A percentile compares a stretch with the other conserved stretches of the same genome.
Conservation (phyloP, 2,113 vertebrate species). For the Alectura lathami region DNA sequence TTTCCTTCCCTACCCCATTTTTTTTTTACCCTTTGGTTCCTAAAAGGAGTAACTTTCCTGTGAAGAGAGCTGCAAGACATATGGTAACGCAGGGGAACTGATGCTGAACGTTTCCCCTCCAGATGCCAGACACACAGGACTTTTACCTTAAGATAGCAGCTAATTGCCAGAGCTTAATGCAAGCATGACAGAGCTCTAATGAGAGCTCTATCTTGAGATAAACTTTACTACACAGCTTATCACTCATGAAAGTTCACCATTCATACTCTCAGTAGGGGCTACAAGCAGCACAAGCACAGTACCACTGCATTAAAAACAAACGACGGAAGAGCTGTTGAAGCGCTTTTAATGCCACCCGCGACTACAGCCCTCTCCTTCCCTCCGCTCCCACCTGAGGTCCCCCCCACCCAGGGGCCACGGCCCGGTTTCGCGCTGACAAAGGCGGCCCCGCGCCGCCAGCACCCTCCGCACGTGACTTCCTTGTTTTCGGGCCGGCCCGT, state of each 20-base stretch:
- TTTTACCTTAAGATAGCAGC: not conserved
- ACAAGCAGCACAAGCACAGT: rapidly evolving
- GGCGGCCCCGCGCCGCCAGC: too few relatives aligned
- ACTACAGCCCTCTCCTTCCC: not conserved
- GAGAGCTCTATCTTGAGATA: not conserved
- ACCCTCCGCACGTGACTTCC: slow-evolving; percentile 77
- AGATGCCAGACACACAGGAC: not conserved
- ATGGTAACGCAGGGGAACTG: not conserved
- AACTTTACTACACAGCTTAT: not conserved
- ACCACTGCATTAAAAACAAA: not conserved
- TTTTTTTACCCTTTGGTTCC: rapidly evolving
- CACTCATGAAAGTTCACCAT: not conserved
- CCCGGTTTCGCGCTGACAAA: too few relatives aligned
- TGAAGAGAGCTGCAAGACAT: not conserved
- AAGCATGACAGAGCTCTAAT: not conserved
- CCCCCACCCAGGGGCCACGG: too few relatives aligned
- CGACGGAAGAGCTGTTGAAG: rapidly evolving
- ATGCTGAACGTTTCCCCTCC: not conserved
- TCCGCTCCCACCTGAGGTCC: too few relatives aligned
- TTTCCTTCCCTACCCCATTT: not conserved
- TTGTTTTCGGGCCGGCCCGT: slow-evolving; percentile 79
- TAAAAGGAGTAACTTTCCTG: not conserved
- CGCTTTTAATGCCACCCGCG: not conserved
- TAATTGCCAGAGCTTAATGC: not conserved
- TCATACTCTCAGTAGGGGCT: not conserved